Evolutionary conservation across 1,140 invertebrate genomes (phyloP), one percentile per base, ranked within the genome.

Genomic region (Drosophila busckii): DNA sequence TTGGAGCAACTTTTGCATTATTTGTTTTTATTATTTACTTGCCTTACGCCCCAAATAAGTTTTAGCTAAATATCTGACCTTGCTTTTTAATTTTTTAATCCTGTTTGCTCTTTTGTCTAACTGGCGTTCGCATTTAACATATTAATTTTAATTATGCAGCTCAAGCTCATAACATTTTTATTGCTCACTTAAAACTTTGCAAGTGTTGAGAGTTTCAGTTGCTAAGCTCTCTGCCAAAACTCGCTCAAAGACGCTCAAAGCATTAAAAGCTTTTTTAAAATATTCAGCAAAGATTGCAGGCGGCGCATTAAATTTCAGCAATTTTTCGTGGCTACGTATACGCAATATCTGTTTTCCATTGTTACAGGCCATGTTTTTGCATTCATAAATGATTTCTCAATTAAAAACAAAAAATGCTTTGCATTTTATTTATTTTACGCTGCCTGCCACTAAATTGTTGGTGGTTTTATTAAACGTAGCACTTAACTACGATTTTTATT

Each of bases 81-180:
- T 2, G 17, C 12, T 28, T 37, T 26, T 23, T 58, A 10, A 45
- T 46, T 37, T 35, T 22, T 10, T 15, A 22, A 45, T 22, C n/a
- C n/a, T n/a, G n/a, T n/a, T 54, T 42, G 35, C 54, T 17, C 25
- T 31, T 8, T 22, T 28, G 28, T 25, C 31, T 12, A 26, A 26
- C 23, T 26, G 20, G 20, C 8, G 17, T 7, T 13, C 38, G 25
- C 52, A 55, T 48, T 41, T 46, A 46, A 45, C 28, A 67, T 58
- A 75, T 60, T 60, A 52, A 64, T 64, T 75, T 75, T 48, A 75
- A 75, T 68, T 64, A 69, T 60, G 59, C 52, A 50, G 46, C 25
- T n/a, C 44, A 63, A 67, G 48, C 40, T 52, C 56, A 46, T 55
- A 37, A 54, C 68, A 58, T 73, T 73, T 75, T 73, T 68, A 73